Percentiles rank a stretch among this genome's conserved stretches.
Evolutionary conservation across 2,113 vertebrate genomes (phyloP).

Genomic region (Rhizomys pruinosus): DNA sequence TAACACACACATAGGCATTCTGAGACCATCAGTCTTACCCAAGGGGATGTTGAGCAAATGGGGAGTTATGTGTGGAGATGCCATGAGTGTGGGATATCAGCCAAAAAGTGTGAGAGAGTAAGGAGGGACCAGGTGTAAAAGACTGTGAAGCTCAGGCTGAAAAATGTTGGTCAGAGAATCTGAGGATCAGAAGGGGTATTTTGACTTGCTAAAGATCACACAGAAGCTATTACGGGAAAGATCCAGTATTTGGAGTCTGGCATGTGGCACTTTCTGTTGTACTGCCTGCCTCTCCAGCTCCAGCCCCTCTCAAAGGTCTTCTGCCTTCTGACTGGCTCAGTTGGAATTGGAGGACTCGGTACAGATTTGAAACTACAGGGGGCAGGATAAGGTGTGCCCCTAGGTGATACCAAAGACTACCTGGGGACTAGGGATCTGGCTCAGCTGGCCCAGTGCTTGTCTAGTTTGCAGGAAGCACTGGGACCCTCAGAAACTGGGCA

Average conservation of each 20-base stretch:
- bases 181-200: neutral
- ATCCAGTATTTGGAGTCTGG: neutral
- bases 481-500: neutral
- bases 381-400: neutral
- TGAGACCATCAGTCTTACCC: neutral
- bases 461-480: neutral
- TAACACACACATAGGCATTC: neutral
- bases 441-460: neutral
- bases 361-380: neutral
- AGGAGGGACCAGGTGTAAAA: neutral
- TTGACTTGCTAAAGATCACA: neutral
- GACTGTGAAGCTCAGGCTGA: neutral
- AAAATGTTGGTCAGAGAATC: neutral
- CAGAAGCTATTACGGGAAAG: neutral
- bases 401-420: neutral
- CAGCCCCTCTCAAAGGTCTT: neutral
- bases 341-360: no score
- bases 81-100: neutral
- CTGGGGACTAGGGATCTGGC: neutral
- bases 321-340: neutral
- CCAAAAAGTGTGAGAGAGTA: neutral
- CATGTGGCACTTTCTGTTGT: neutral
- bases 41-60: neutral
- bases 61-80: neutral
- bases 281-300: neutral